Base-by-base conservation (phyloP, 2,113 vertebrate species). In the Perca flavescens region DNA sequence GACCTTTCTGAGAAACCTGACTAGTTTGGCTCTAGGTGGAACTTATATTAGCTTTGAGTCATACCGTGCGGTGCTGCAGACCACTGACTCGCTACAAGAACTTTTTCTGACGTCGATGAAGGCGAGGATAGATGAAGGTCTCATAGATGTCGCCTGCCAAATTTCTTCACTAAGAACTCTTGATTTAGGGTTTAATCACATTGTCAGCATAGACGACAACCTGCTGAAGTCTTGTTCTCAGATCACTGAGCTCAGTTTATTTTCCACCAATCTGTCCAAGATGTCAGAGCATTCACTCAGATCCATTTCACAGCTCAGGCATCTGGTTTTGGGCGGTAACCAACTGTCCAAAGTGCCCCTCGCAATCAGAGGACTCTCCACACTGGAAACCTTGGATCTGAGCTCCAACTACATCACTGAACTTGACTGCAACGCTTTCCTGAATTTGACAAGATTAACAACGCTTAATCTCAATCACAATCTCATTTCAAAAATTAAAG, bases 71-170 rank as follows among this genome's bases (percentile, higher is more conserved):
- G 34, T 1, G 34, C 34, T 34, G 34, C 34, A 34, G 34, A 34
- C 34, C 34, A 34, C 34, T 34, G 34, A 34, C 34, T 34, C 34
- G 5, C 34, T 34, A 34, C 34, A 34, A 34, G 5, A 34, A 34
- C 34, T 34, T 34, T 34, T 34, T 34, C 34, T 34, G 34, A 34
- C 34, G 5, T 34, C 34, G 34, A 34, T 34, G 34, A 34, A 34
- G 34, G 34, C 1, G 34, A 34, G 34, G 34, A 5, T 34, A 34
- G 34, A 6, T 34, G 34, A 34, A 34, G 34, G 47, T 62, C 76
- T 95, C 64, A 69, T 91, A 40, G 78, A 85, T 25, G n/a, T 92
- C 25, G 84, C 90, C 73, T 96, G 94, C 68, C 83, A 78, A 22
- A 81, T 89, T 50, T 81, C 88, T 66, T 69, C 84, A 9, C 63